Conservation (phyloP, 2,113 vertebrate genomes). For the Chamaetylas fuelleborni region DNA sequence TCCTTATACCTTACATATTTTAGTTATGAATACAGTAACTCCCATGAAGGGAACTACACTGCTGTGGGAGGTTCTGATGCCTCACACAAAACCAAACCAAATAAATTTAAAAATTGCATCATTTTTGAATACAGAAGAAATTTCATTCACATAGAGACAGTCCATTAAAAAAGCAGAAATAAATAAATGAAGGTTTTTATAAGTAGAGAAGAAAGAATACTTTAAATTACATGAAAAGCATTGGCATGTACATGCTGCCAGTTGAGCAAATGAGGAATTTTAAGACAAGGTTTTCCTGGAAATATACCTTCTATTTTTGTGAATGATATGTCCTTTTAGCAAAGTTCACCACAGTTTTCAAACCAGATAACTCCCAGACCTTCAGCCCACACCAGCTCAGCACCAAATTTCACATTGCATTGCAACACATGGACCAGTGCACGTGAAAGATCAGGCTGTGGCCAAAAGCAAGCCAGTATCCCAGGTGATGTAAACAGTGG, state of each 20-base stretch:
- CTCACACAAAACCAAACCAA: neutral
- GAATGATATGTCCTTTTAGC: neutral
- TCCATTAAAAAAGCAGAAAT: neutral
- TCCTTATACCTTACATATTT: neutral
- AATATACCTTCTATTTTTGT: neutral
- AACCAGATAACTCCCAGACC: neutral
- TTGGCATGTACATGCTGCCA: neutral
- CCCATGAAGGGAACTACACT: neutral
- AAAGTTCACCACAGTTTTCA: neutral
- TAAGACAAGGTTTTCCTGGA: neutral
- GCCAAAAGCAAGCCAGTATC: neutral
- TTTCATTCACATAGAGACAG: neutral
- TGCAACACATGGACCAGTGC: neutral
- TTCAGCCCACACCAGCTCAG: neutral
- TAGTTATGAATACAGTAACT: neutral
- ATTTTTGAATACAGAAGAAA: neutral
- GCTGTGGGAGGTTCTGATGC: neutral
- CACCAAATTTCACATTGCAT: neutral
- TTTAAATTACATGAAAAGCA: neutral
- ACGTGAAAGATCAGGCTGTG: neutral
- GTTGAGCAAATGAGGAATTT: neutral
- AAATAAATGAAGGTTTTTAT: neutral
- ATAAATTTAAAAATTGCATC: neutral
- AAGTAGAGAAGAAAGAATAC: neutral
- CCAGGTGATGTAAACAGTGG: neutral